Evolutionary conservation across 2,888 invertebrate genomes (phyloP), one percentile per base, ranked within the genome.

Genomic region (Cremastobaeus sp.): DNA sequence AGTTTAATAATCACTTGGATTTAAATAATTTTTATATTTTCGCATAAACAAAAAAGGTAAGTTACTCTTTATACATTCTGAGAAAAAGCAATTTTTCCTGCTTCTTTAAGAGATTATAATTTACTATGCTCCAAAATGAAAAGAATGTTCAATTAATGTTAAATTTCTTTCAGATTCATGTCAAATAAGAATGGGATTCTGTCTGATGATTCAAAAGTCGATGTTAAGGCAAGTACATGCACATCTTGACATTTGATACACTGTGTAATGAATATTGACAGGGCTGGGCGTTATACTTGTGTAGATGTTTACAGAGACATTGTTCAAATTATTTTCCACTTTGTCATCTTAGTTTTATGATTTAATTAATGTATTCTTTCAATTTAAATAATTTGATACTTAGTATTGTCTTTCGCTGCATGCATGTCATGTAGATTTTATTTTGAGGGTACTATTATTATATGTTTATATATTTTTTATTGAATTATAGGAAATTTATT

Each of bases 111-210:
- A n/a, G n/a, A n/a, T n/a, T n/a, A n/a, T 21, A 21, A 25, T 6
- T 25, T 43, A 47, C 2, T 1, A 11, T 32, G n/a, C 9, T 15
- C n/a, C 28, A 25, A 21, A 43, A 11, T 28, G 28, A 45, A 45
- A 30, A 3, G 17, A n/a, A n/a, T n/a, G n/a, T n/a, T n/a, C n/a
- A 32, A 32, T 32, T 9, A 32, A 32, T n/a, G 3, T 64, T 4
- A 18, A 25, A 25, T 14, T 47, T 60, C 54, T 69, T 54, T 47
- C 28, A 62, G 62, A 62, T 70, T 48, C 15, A 59, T 55, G 41
- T 39, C 14, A 37, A 20, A 30, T 34, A 32, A 62, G 62, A 48
- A 70, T 70, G 70, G 70, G 62, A 70, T 62, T 70, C 48, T 70
- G 62, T 48, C 62, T 55, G 20, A 70, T 48, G 1, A 48, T 62